Conservation (phyloP, 2,888 invertebrate genomes). For the Mesorhabditis sp. region DNA sequence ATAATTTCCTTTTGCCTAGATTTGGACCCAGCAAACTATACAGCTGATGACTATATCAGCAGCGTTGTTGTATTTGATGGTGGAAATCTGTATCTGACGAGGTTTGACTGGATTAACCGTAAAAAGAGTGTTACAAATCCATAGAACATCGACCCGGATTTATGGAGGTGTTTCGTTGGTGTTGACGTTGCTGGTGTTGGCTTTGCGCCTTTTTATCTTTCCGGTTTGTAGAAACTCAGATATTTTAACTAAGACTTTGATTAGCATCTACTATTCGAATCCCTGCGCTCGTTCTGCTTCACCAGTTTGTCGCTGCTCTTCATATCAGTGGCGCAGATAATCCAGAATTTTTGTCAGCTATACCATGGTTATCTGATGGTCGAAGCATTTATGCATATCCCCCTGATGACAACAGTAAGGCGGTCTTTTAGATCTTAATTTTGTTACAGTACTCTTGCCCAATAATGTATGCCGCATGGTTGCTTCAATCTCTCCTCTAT, state of each 20-base stretch:
- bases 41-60: background rate
- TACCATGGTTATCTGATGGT: slow-evolving; percentile 4
- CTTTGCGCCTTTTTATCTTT: background rate
- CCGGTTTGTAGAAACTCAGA: background rate
- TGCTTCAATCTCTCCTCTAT: background rate
- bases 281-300: background rate
- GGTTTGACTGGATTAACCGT: background rate
- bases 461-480: background rate
- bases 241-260: background rate
- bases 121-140: background rate
- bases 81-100: background rate
- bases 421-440: background rate
- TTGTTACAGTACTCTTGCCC: background rate
- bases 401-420: background rate
- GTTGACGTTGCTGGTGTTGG: background rate
- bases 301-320: background rate
- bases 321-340: background rate
- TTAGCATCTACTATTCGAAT: background rate
- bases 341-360: slow-evolving; percentile 3
- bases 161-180: background rate
- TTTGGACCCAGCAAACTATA: background rate
- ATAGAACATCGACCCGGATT: background rate
- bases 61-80: background rate
- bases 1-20: too few relatives aligned
- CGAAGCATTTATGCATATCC: background rate